Conservation (phyloP, 2,113 vertebrate species). For the Phalacrocorax pelagicus region DNA sequence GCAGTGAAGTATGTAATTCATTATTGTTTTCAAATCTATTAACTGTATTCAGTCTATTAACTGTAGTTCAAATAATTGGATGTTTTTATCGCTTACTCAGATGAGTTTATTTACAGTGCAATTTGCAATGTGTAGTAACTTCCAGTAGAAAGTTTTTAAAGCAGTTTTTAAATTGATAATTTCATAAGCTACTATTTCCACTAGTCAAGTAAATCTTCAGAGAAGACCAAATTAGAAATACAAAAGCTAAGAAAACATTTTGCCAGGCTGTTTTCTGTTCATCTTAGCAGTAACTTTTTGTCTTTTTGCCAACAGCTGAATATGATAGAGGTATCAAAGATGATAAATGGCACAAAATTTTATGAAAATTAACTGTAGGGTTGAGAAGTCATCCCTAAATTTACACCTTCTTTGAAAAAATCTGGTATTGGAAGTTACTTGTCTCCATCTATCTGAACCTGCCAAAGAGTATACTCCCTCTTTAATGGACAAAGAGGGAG, state of each 20-base stretch:
- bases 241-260: neutral
- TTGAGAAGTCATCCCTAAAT: neutral
- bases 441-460: neutral
- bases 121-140: neutral
- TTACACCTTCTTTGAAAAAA: neutral
- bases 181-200: neutral
- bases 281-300: neutral
- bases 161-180: neutral
- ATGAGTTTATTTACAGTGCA: neutral
- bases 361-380: neutral
- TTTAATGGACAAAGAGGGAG: neutral
- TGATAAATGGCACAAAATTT: neutral
- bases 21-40: neutral
- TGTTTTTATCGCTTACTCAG: neutral
- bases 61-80: neutral
- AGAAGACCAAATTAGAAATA: neutral
- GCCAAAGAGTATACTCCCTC: neutral
- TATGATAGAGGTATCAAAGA: neutral
- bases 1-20: conserved; percentile 83
- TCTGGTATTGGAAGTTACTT: neutral
- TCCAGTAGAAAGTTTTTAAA: neutral
- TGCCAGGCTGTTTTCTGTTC: neutral
- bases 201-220: neutral
- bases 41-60: neutral
- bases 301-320: neutral